Conservation (phyloP, 2,888 invertebrate genomes). For the Tryphoninae sp. region DNA sequence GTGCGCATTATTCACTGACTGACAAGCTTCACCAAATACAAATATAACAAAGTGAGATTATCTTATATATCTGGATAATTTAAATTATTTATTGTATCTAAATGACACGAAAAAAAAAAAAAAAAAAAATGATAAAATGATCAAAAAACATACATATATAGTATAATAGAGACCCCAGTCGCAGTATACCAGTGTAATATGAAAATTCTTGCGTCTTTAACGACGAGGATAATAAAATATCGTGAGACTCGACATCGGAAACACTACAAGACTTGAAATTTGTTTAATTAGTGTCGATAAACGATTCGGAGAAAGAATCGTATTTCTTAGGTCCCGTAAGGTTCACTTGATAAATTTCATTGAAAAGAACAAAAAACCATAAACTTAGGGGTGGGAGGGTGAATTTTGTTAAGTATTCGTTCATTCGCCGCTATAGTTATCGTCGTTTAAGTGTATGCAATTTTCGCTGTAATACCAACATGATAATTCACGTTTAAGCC, state of each 20-base stretch:
- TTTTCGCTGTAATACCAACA: constrained; percentile 38
- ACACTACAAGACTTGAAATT: constrained; percentile 5
- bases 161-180: neutral
- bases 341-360: constrained; percentile 6
- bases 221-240: constrained; percentile 41
- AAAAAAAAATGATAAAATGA: neutral
- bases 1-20: constrained; percentile 41
- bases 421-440: constrained; percentile 46
- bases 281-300: neutral
- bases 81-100: constrained; percentile 59
- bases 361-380: constrained; percentile 3
- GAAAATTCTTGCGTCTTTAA: constrained; percentile 40
- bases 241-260: constrained; percentile 32
- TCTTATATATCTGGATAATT: constrained; percentile 21
- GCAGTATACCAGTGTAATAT: constrained; percentile 53
- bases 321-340: constrained; percentile 11
- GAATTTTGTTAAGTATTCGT: constrained; percentile 18
- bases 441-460: constrained; percentile 47
- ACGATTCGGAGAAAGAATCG: neutral
- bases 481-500: constrained; percentile 28
- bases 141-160: constrained; percentile 23
- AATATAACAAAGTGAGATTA: constrained; percentile 26
- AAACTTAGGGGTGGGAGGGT: neutral
- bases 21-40: constrained; percentile 50
- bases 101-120: constrained; percentile 32